A percentile compares a stretch with the other conserved stretches of the same genome.
Conservation (phyloP, 2,888 invertebrate genomes). For the Cistogaster globosa region DNA sequence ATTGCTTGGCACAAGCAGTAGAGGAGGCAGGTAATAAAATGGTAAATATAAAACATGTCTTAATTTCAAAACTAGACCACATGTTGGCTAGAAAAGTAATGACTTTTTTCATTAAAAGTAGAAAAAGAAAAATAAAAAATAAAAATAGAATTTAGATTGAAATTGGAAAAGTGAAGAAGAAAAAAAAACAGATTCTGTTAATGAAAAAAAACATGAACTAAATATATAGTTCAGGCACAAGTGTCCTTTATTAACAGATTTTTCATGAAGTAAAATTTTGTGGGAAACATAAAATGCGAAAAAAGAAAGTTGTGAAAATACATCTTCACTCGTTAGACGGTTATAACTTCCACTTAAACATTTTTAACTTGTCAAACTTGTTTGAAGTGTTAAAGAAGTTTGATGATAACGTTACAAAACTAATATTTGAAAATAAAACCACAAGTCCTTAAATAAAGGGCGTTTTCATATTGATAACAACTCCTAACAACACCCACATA, state of each 20-base stretch:
- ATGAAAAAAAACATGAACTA: slow-evolving; percentile 59
- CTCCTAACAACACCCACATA: slow-evolving; percentile 24
- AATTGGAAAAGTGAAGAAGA: slow-evolving; percentile 8
- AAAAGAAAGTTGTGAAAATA: background rate
- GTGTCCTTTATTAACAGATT: slow-evolving; percentile 69
- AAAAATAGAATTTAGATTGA: slow-evolving; percentile 48
- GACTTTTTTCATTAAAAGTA: slow-evolving; percentile 26
- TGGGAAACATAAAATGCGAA: background rate
- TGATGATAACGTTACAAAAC: slow-evolving; percentile 37
- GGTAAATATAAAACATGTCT: slow-evolving; percentile 27
- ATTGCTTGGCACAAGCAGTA: slow-evolving; percentile 4
- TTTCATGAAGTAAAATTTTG: slow-evolving; percentile 30
- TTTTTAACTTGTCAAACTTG: slow-evolving; percentile 1
- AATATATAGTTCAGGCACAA: slow-evolving; percentile 43
- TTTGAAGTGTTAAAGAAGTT: slow-evolving; percentile 10
- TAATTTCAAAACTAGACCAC: slow-evolving; percentile 63
- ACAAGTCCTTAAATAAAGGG: slow-evolving; percentile 65
- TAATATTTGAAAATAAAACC: slow-evolving; percentile 49
- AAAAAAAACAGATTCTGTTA: slow-evolving; percentile 26
- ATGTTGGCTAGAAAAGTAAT: slow-evolving; percentile 61
- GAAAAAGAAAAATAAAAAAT: slow-evolving; percentile 22
- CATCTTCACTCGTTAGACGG: background rate
- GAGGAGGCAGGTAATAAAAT: background rate
- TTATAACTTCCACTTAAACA: background rate
- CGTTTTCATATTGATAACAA: slow-evolving; percentile 66